A percentile compares a stretch with the other conserved stretches of the same genome.
phyloP scores from a whole-genome alignment of 2,113 vertebrate species.

The Cynopterus brachyotis region DNA sequence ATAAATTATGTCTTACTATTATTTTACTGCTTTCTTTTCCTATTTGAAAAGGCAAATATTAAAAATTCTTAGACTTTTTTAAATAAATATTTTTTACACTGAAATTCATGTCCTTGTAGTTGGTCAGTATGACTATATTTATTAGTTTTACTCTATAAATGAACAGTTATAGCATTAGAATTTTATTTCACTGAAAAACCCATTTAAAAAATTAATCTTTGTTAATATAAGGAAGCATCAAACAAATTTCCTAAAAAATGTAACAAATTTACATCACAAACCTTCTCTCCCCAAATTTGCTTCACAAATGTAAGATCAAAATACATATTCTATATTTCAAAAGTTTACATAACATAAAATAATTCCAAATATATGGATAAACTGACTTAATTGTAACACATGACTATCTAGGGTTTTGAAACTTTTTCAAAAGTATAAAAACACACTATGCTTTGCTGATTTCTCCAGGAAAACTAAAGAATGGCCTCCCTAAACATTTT shows the following conservation, averaged over 20 bases:
- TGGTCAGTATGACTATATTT: background rate
- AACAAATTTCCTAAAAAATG: background rate
- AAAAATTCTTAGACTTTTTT: background rate
- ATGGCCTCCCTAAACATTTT: background rate
- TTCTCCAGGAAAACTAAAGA: slow-evolving; percentile 28
- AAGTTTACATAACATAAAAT: background rate
- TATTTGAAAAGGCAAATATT: background rate
- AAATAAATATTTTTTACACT: background rate
- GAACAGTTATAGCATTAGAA: background rate
- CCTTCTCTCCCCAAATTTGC: background rate
- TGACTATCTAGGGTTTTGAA: background rate
- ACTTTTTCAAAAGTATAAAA: background rate
- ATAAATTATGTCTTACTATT: background rate
- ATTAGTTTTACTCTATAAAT: background rate
- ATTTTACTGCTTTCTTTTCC: slow-evolving; percentile 2
- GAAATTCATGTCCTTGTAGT: background rate
- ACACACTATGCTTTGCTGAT: background rate
- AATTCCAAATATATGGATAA: background rate
- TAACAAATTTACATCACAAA: background rate
- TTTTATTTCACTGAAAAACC: background rate
- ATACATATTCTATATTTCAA: background rate
- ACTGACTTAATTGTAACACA: background rate
- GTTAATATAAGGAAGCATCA: background rate
- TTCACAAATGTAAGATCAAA: background rate
- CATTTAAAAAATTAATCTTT: background rate